Base-by-base conservation (phyloP, 2,888 invertebrate species). In the Plagodis dolabraria region DNA sequence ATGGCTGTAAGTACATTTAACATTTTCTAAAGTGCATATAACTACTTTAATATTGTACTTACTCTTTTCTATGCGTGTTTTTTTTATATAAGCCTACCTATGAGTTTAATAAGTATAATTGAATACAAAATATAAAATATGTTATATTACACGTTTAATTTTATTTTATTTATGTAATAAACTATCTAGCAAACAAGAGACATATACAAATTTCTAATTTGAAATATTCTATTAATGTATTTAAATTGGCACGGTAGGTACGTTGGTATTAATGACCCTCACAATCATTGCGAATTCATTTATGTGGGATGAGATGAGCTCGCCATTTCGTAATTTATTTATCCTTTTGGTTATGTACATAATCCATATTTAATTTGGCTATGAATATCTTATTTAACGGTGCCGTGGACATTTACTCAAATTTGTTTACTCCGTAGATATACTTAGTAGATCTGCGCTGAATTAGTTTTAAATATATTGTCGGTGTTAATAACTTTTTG, bases 1-100 rank as follows among this genome's bases (percentile, higher is more conserved):
- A 85, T 92, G 92, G 92, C 75, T 92, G 92, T 92, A 83, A 92
- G 92, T 92, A 88, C 54, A 46, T 60, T 42, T 34, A 0, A 7
- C 2, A 38, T 4, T 9, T 38, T 4, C 4, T 22, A 22, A 22
- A 22, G 22, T 22, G 22, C 22, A 4, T 22, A 22, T 22, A 22
- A 22, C 22, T 22, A 22, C 22, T 22, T 22, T 22, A 22, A 22
- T 4, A 22, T 22, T 22, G 4, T 22, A 22, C 4, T 22, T 22
- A 22, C 4, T 22, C 22, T 2, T 4, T 4, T 22, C 4, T 22
- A 22, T 22, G 22, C 1, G 4, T 2, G 22, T 22, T 22, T 22
- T 22, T 2, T 22, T 22, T 22, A 22, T 22, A 22, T 1, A 22
- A 22, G 22, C 22, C 22, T 22, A 22, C 22, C 22, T 22, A 22